Evolutionary conservation across 2,113 vertebrate genomes (phyloP).

Genomic region (Cryptoleucopteryx plumbea): DNA sequence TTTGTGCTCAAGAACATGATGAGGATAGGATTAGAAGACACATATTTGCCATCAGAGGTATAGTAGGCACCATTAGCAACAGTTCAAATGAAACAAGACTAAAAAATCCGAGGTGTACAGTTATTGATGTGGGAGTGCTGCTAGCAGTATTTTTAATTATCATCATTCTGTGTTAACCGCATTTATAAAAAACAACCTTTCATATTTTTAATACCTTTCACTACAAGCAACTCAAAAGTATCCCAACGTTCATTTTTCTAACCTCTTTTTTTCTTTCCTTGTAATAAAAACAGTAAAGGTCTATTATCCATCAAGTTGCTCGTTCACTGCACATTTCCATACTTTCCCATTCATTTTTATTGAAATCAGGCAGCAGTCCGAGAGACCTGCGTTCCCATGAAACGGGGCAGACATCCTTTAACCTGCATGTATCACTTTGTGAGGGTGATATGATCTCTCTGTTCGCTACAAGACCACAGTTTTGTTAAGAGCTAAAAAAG

Average conservation of each 20-base stretch:
- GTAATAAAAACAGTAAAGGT: neutral
- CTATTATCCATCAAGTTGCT: constrained; percentile 9
- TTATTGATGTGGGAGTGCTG: neutral
- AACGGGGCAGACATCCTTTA: constrained; percentile 62
- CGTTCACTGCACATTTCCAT: constrained; percentile 32
- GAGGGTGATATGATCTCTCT: constrained; percentile 61
- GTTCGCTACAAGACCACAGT: constrained; percentile 63
- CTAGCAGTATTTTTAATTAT: neutral
- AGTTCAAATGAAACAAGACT: neutral
- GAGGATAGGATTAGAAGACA: neutral
- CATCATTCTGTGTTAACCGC: neutral
- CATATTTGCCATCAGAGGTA: neutral
- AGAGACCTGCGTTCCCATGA: neutral
- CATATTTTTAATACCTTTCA: neutral
- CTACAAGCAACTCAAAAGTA: neutral
- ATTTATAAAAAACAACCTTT: neutral
- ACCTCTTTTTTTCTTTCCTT: neutral
- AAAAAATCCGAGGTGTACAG: neutral
- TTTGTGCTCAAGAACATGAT: neutral
- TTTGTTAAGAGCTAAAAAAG: constrained; percentile 68
- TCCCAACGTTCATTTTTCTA: neutral
- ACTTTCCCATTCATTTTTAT: constrained; percentile 53
- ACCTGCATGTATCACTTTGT: constrained; percentile 60
- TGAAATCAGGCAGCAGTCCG: constrained; percentile 13
- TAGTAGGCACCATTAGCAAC: neutral